A percentile compares a stretch with the other conserved stretches of the same genome.
These are phyloP conservation scores for Vidua chalybeata DNA, from an alignment of 2,113 vertebrate genomes.

Conservation along the genomic window DNA sequence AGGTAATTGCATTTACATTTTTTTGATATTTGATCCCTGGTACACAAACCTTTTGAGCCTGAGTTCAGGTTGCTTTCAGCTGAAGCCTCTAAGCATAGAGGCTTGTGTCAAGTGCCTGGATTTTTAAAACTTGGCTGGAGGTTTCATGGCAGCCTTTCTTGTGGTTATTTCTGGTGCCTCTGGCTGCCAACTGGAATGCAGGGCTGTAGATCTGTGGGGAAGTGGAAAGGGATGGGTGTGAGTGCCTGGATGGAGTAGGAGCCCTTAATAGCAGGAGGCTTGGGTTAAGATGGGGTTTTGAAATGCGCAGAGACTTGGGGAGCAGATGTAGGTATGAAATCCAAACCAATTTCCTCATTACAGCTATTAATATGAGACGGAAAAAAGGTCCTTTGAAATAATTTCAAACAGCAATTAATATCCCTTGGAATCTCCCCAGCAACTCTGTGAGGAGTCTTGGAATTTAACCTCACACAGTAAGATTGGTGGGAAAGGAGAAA, in stretches of 20 bases:
- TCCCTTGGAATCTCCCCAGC: slow-evolving; percentile 17
- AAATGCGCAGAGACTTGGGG: neutral
- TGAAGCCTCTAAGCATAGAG: neutral
- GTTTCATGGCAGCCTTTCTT: slow-evolving; percentile 39
- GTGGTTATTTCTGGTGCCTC: slow-evolving; percentile 56
- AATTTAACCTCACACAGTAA: neutral
- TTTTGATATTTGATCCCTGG: neutral
- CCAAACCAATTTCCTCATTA: slow-evolving; percentile 53
- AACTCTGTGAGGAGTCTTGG: neutral
- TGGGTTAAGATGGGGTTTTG: neutral
- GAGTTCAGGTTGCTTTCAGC: neutral
- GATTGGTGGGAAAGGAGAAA: neutral
- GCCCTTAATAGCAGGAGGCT: slow-evolving; percentile 45
- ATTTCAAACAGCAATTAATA: slow-evolving; percentile 26
- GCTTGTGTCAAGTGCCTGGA: slow-evolving; percentile 15
- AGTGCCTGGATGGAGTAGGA: neutral
- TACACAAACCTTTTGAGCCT: neutral
- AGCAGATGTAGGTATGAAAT: slow-evolving; percentile 16
- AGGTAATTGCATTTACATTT: neutral
- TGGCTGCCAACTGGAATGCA: slow-evolving; percentile 24
- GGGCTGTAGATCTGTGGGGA: neutral
- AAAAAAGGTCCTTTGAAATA: slow-evolving; percentile 23
- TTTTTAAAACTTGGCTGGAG: slow-evolving; percentile 37
- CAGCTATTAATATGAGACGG: neutral
- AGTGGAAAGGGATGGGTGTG: slow-evolving; percentile 19